Conservation (phyloP, 1,140 invertebrate genomes). For the Piezodorus guildinii region DNA sequence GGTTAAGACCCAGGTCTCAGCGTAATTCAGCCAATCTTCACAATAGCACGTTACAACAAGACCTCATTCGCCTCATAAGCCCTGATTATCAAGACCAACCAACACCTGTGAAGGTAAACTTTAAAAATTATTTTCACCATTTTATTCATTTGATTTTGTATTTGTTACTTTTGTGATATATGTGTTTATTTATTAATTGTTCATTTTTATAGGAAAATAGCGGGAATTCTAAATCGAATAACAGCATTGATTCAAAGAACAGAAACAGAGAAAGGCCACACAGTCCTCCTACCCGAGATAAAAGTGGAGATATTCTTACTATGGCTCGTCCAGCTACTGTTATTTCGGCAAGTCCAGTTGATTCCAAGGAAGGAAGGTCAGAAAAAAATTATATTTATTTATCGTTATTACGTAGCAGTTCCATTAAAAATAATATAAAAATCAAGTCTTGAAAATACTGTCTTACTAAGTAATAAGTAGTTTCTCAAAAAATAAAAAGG, state of each 20-base stretch:
- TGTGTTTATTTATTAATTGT: too few species aligned
- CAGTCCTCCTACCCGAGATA: neutral
- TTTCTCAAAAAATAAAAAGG: too few species aligned
- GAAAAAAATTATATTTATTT: too few species aligned
- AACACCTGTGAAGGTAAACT: constrained; percentile 32
- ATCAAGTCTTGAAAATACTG: too few species aligned
- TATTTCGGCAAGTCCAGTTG: neutral
- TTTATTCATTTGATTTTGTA: neutral
- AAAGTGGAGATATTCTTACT: neutral
- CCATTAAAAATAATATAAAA: too few species aligned
- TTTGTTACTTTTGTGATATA: neutral
- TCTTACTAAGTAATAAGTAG: too few species aligned
- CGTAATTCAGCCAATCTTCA: constrained; percentile 50
- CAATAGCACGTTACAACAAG: constrained; percentile 67
- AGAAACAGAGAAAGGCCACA: neutral
- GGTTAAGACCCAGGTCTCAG: constrained; percentile 34
- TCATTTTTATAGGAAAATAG: too few species aligned
- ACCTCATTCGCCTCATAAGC: constrained; percentile 78
- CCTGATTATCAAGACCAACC: constrained; percentile 47
- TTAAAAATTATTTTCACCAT: constrained; percentile 13
- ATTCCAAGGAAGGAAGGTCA: neutral
- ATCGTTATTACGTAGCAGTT: too few species aligned
- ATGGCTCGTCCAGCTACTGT: constrained; percentile 2
- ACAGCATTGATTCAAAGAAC: too few species aligned
- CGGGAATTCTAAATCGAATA: too few species aligned